Evolutionary conservation across 1,140 invertebrate species (phyloP).

Genomic region (Leucophenga varia): DNA sequence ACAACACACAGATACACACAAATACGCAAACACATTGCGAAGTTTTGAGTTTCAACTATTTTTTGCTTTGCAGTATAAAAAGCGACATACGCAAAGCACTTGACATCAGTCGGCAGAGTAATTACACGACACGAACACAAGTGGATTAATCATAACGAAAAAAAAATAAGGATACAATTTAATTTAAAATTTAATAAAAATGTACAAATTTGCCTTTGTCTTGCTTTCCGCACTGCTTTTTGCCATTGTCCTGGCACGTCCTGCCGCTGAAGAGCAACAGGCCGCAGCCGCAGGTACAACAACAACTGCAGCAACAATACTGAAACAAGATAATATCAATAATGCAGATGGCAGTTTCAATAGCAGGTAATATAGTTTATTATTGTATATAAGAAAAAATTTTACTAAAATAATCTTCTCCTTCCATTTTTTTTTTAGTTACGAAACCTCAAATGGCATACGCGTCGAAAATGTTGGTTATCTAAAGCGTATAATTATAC

Average conservation of each 20-base stretch:
- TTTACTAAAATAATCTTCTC: background rate
- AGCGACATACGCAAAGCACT: constrained; percentile 1
- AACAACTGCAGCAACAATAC: constrained; percentile 48
- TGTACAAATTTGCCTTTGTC: constrained; percentile 42
- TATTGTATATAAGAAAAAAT: background rate
- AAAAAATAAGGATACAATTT: background rate
- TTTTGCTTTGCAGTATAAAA: constrained; percentile 14
- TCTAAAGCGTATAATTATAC: constrained; percentile 60
- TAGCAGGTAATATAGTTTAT: constrained; percentile 37
- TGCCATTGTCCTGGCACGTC: constrained; percentile 38
- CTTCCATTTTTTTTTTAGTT: constrained; percentile 50
- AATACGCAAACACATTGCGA: constrained; percentile 2
- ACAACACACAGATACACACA: constrained; percentile 10
- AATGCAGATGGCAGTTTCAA: constrained; percentile 54
- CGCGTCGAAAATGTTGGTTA: constrained; percentile 64
- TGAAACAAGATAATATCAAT: constrained; percentile 53
- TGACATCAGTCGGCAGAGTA: constrained; percentile 5
- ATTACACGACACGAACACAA: background rate
- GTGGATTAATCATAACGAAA: background rate
- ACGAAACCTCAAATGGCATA: constrained; percentile 67
- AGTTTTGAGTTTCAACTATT: no score
- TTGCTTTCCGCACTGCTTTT: constrained; percentile 39
- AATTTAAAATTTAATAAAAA: constrained; percentile 12
- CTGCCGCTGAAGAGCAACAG: constrained; percentile 33
- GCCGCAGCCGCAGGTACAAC: constrained; percentile 18